Evolutionary conservation across 1,140 invertebrate genomes (phyloP), one percentile per base, ranked within the genome.

Genomic region (Papilio polyxenes): DNA sequence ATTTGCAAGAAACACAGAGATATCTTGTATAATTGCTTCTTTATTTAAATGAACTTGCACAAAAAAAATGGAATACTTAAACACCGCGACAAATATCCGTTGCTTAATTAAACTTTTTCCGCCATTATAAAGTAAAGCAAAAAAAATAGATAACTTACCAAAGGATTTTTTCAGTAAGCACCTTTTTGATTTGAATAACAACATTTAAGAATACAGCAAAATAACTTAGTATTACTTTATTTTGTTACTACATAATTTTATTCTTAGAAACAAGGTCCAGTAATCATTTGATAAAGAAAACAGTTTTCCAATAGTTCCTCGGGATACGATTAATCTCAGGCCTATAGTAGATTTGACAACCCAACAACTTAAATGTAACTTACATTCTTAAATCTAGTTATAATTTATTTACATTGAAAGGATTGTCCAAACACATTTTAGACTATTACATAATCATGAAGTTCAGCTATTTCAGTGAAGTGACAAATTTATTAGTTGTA

Each of bases 21-120:
- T 72, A 15, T 69, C 59, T 62, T 31, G 23, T 37, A 8, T 72
- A 72, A 72, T 72, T 72, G 65, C 65, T 15, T 37, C 65, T 72
- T 72, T 6, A 72, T 31, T 40, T 72, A 72, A 72, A 72, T 37
- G 31, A 37, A 72, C 11, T 40, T 37, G 5, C 65, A 17, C 23
- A 72, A 72, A 31, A 31, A n/a, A 31, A 31, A 23, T 11, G 20
- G 59, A 11, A 65, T 65, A 20, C 9, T 20, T 23, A 8, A 10
- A 9, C 62, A 65, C 10, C 20, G 9, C 23, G 9, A 65, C 62
- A 65, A 65, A 31, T 65, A 31, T 65, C 62, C 9, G 31, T 65
- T 65, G 62, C 31, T 65, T 31, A 65, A 65, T 65, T 65, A 31
- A 65, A 65, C 20, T 31, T 65, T n/a, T 65, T 8, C 23, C 23